A percentile compares a stretch with the other conserved stretches of the same genome.
phyloP scores from a whole-genome alignment of 2,113 vertebrate genomes.

The Apteryx mantelli region DNA sequence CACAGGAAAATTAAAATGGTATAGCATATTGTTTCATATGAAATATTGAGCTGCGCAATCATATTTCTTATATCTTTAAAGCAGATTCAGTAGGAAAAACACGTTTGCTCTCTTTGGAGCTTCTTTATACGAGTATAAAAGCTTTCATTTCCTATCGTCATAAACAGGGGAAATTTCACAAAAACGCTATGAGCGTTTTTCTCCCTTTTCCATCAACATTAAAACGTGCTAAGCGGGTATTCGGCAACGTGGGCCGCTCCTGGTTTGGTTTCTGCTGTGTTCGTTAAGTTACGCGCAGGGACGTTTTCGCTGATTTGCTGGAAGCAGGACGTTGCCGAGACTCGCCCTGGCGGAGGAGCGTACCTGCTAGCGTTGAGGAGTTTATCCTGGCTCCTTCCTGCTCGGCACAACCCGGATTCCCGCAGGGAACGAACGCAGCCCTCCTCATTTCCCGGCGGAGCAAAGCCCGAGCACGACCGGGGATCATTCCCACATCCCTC shows the following conservation, averaged over 20 bases:
- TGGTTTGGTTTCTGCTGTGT: not conserved
- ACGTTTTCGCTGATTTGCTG: too few species aligned
- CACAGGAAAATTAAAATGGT: not conserved
- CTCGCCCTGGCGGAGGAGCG: too few species aligned
- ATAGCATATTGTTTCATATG: not conserved
- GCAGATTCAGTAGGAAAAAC: not conserved
- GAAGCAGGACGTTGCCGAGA: too few species aligned
- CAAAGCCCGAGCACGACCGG: not conserved
- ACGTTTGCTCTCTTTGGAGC: not conserved
- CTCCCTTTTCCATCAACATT: not conserved
- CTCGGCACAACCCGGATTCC: not conserved
- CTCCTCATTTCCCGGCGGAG: too few species aligned
- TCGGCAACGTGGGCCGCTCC: rapidly evolving
- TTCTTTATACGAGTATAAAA: not conserved
- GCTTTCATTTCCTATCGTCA: not conserved
- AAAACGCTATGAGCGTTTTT: rapidly evolving
- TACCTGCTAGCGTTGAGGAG: too few species aligned
- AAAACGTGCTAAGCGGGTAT: not conserved
- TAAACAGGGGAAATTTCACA: not conserved
- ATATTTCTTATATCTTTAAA: not conserved
- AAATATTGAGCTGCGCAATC: not conserved
- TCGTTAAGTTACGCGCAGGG: not conserved
- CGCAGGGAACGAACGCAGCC: not conserved
- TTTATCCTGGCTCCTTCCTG: not conserved
- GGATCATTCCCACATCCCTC: not conserved